Base-by-base conservation (phyloP, 2,113 vertebrate genomes). In the Lophius piscatorius region DNA sequence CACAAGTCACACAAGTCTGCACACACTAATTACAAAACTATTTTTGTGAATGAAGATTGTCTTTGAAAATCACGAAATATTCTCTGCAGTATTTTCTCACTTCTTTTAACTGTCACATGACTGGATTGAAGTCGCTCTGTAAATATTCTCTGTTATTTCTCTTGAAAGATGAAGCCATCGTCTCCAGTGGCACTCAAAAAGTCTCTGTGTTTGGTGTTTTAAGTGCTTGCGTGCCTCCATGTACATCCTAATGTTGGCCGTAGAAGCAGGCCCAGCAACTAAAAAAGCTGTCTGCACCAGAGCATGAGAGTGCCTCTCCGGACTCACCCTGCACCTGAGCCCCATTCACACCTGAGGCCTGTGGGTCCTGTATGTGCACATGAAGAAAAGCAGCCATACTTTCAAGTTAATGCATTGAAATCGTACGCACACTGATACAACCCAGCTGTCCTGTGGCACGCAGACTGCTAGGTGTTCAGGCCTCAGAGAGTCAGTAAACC, bases 271-370 rank as follows among this genome's bases (percentile, higher is more conserved):
- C 59, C 33, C 52, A 69, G 70, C 74, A 42, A 85, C 85, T 88
- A 87, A 89, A 88, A 86, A 87, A 76, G 11, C 65, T 16, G 56
- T 63, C 68, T 74, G 78, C 59, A 70, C 51, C 49, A 2, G 64
- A 79, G 61, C 84, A 74, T 29, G 78, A 51, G 85, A 68, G 71
- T 17, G 76, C 70, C 86, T 69, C 70, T 33, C 70, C 16, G 70
- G 78, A 72, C 64, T 57, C 60, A 17, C 22, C 69, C 45, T 22
- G 58, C 90, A 92, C 88, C 87, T 91, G 91, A 88, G 63, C 82
- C 85, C 78, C 73, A 33, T 41, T 70, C 79, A 80, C 89, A 91
- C 89, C 90, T 90, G 90, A 88, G 83, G 87, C 87, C 84, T 60
- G 61, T 9, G 33, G 66, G 65, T 56, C 35, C 57, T 33, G 62